Conservation (phyloP, 1,140 invertebrate species). For the Prorops nasuta region DNA sequence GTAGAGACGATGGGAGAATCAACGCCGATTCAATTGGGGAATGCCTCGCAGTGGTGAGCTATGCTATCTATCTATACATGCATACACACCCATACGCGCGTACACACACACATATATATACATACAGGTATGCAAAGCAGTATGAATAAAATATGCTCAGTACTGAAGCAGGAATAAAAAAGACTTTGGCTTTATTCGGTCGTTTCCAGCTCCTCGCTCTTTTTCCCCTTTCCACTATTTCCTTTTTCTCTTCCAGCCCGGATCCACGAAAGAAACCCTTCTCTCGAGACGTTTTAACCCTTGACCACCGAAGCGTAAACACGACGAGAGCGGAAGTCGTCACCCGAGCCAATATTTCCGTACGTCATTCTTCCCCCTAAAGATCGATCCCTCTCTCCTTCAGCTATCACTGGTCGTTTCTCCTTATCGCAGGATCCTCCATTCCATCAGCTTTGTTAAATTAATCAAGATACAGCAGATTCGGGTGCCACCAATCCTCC, state of each 20-base stretch:
- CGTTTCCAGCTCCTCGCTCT: neutral
- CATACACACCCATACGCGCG: too few relatives aligned
- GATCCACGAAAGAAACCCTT: neutral
- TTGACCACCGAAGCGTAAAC: conserved; percentile 25
- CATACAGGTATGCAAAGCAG: conserved; percentile 11
- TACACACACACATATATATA: too few relatives aligned
- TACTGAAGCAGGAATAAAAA: neutral
- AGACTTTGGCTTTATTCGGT: conserved; percentile 11
- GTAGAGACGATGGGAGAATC: neutral
- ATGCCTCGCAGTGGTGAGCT: too few relatives aligned
- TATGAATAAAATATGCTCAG: conserved; percentile 23
- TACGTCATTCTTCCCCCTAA: conserved; percentile 13
- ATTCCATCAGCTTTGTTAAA: too few relatives aligned
- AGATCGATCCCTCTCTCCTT: conserved; percentile 15
- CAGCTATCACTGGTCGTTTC: neutral
- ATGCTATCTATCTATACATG: conserved; percentile 1
- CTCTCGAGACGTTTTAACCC: conserved; percentile 16
- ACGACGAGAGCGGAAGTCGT: conserved; percentile 15
- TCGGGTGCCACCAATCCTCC: too few relatives aligned
- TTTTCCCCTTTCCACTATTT: neutral
- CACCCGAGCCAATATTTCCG: conserved; percentile 20
- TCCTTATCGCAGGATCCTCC: too few relatives aligned
- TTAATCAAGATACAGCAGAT: too few relatives aligned
- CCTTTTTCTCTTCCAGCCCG: too few relatives aligned
- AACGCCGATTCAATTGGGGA: neutral